A percentile compares a stretch with the other conserved stretches of the same genome.
Evolutionary conservation across 2,113 vertebrate genomes (phyloP).

Genomic region (Nicator chloris): DNA sequence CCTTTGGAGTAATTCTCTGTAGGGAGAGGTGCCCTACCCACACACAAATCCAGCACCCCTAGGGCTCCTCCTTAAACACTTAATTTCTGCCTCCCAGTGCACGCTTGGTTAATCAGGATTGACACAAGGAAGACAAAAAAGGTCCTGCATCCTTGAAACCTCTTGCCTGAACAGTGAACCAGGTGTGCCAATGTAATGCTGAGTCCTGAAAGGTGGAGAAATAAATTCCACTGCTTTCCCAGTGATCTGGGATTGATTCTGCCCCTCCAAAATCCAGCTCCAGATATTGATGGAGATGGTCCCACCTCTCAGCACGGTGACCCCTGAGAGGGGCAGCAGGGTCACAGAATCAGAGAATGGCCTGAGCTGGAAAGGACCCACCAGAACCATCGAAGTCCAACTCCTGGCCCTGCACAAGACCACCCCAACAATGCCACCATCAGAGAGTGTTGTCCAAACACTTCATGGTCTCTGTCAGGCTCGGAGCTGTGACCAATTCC

Average conservation of each 20-base stretch:
- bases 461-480: not conserved
- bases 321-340: not conserved
- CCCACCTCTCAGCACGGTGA: not conserved
- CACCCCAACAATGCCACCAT: not conserved
- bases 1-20: not conserved
- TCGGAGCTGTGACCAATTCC: not conserved
- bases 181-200: rapidly evolving
- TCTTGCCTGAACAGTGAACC: not conserved
- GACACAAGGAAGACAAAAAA: not conserved
- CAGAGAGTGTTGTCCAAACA: not conserved
- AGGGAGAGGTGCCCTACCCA: not conserved
- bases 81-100: rapidly evolving
- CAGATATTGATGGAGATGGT: rapidly evolving
- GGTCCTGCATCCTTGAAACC: not conserved
- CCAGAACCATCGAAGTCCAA: not conserved
- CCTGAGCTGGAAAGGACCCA: not conserved
- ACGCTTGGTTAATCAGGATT: rapidly evolving
- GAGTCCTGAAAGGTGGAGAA: not conserved
- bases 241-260: not conserved
- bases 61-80: not conserved
- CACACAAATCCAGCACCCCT: not conserved
- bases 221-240: not conserved
- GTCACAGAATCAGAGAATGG: not conserved
- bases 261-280: not conserved
- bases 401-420: not conserved